Evolutionary conservation across 2,113 vertebrate genomes (phyloP).

Genomic region (Muntiacus reevesi): DNA sequence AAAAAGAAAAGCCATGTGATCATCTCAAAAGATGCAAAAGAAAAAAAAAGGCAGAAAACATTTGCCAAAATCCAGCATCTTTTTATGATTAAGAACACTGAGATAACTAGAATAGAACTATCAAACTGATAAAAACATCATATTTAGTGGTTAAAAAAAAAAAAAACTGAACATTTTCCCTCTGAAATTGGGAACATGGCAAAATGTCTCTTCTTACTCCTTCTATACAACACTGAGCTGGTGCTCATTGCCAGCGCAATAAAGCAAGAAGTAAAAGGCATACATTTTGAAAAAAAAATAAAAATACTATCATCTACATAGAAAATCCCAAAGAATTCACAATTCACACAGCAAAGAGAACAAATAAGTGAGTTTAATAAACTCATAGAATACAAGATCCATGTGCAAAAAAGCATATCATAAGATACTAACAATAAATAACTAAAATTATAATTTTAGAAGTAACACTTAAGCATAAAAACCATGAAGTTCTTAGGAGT

Average conservation of each 20-base stretch:
- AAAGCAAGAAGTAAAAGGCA: neutral
- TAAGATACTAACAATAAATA: neutral
- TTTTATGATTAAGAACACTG: neutral
- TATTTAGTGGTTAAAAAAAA: neutral
- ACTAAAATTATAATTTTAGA: neutral
- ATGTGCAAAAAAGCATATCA: neutral
- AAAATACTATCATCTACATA: neutral
- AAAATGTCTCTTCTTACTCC: neutral
- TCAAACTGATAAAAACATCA: neutral
- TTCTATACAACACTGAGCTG: neutral
- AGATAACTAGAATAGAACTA: neutral
- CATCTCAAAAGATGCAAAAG: neutral
- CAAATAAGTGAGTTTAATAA: neutral
- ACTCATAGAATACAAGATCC: neutral
- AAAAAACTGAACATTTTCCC: neutral
- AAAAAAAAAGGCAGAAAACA: neutral
- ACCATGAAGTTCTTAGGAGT: neutral
- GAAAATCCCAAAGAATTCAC: neutral
- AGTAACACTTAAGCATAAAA: neutral
- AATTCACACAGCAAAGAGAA: neutral
- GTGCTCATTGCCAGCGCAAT: neutral
- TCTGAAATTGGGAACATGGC: neutral
- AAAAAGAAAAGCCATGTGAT: neutral
- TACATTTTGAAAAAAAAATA: neutral
- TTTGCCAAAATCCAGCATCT: neutral